Conservation (phyloP, 1,140 invertebrate species). For the Polypedilum vanderplanki region DNA sequence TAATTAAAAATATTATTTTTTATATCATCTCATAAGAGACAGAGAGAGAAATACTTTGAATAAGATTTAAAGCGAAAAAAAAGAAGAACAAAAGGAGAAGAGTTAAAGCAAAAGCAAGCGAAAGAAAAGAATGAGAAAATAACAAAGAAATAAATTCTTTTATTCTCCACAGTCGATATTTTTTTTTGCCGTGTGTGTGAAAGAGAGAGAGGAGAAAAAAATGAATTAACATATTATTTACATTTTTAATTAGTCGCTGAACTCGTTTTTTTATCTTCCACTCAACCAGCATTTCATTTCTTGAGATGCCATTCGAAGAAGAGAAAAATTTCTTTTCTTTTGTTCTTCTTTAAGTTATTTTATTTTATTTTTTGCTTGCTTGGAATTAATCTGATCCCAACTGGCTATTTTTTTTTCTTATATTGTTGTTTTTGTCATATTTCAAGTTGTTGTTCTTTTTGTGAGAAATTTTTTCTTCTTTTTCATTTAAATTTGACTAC, state of each 20-base stretch:
- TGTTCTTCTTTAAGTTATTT: background rate
- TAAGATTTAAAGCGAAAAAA: background rate
- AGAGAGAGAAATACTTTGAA: background rate
- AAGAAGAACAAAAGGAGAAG: background rate
- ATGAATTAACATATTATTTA: constrained; percentile 32
- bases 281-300: background rate
- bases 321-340: background rate
- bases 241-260: constrained; percentile 31
- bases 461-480: too few relatives aligned
- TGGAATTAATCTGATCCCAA: background rate
- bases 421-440: background rate
- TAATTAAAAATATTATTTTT: constrained; percentile 20
- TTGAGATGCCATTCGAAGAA: background rate
- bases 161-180: background rate
- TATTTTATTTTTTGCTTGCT: background rate
- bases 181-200: too few relatives aligned
- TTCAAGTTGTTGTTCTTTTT: too few relatives aligned
- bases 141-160: constrained; percentile 15
- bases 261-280: constrained; percentile 28
- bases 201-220: background rate
- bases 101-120: background rate
- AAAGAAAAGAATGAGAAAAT: constrained; percentile 5
- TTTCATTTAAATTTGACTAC: too few relatives aligned
- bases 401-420: background rate
- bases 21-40: background rate